Base-by-base conservation (phyloP, 2,113 vertebrate species). In the Neotoma lepida region DNA sequence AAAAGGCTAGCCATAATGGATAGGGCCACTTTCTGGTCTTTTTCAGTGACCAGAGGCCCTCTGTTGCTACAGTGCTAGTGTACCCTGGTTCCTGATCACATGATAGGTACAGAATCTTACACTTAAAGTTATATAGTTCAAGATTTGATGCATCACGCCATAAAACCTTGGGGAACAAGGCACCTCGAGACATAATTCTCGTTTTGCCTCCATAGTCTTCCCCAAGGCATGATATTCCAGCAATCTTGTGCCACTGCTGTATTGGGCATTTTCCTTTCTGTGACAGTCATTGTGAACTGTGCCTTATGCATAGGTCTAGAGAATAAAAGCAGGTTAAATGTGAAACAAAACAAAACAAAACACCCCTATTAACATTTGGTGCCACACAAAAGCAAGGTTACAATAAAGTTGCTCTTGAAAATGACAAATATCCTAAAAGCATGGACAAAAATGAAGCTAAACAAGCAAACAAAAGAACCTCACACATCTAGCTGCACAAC, bases 401-500 rank as follows among this genome's bases (percentile, higher is more conserved):
- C 9, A 96, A 58, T 95, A 90, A 87, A 46, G 90, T 15, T 91
- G 74, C 6, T 68, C 51, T 93, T 73, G 71, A 87, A 94, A 95
- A 89, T 7, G n/a, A 51, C 35, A n/a, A 85, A 18, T 30, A 73
- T 7, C 33, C 35, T 14, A 74, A 86, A 86, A 39, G 44, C 17
- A 39, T 35, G 9, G 30, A 18, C 41, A 89, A 49, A 49, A 80
- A 39, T 4, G 30, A 76, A 28, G 24, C n/a, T 2, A 76, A 24
- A 26, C 30, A 30, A 49, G 5, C 35, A n/a, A 78, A 77, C 1
- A 0, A 6, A 61, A 49, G 12, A 78, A 44, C 26, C 46, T 2
- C 44, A 41, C 30, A 35, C 4, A 63, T 5, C 18, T n/a, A 2
- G 33, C 6, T 76, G 30, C 18, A 41, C 51, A 73, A 44, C 33